phyloP scores from a whole-genome alignment of 2,888 invertebrate species.

The Bembecia ichneumoniformis region DNA sequence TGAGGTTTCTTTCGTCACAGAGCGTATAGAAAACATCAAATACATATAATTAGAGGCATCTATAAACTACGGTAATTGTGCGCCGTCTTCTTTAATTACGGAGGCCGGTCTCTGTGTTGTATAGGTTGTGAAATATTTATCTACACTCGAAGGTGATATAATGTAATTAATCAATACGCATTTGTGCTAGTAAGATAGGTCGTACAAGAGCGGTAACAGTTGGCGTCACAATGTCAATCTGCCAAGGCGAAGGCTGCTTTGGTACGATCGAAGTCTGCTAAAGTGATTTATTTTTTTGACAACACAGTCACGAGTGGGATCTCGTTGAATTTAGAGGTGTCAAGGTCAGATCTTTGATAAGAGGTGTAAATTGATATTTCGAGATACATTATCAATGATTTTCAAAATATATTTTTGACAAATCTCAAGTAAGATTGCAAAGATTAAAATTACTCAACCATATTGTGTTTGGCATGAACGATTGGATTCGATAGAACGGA shows the following conservation, averaged over 20 bases:
- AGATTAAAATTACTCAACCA: too few relatives aligned
- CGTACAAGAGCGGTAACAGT: slow-evolving; percentile 1
- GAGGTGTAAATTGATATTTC: neutral
- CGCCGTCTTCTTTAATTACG: slow-evolving; percentile 65
- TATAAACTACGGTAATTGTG: slow-evolving; percentile 69
- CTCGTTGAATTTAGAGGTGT: neutral
- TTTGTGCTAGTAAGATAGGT: slow-evolving; percentile 9
- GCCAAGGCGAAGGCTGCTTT: slow-evolving; percentile 12
- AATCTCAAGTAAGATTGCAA: too few relatives aligned
- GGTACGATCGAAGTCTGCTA: slow-evolving; percentile 5
- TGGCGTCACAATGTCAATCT: slow-evolving; percentile 12
- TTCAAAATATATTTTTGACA: too few relatives aligned
- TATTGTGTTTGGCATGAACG: too few relatives aligned
- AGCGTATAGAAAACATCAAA: slow-evolving; percentile 67
- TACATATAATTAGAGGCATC: slow-evolving; percentile 67
- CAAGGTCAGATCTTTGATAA: slow-evolving; percentile 7
- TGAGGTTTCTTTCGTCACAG: slow-evolving; percentile 66
- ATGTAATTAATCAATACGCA: slow-evolving; percentile 11
- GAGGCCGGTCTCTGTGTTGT: slow-evolving; percentile 50
- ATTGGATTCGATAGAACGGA: too few relatives aligned
- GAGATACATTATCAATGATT: neutral
- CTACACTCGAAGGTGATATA: slow-evolving; percentile 23
- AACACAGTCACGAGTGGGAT: slow-evolving; percentile 9
- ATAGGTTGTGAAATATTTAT: slow-evolving; percentile 37
- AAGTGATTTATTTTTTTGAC: slow-evolving; percentile 10